A percentile compares a stretch with the other conserved stretches of the same genome.
These are phyloP conservation scores for Paramisgurnus dabryanus DNA, from an alignment of 2,113 vertebrate genomes.

Conservation along the genomic window DNA sequence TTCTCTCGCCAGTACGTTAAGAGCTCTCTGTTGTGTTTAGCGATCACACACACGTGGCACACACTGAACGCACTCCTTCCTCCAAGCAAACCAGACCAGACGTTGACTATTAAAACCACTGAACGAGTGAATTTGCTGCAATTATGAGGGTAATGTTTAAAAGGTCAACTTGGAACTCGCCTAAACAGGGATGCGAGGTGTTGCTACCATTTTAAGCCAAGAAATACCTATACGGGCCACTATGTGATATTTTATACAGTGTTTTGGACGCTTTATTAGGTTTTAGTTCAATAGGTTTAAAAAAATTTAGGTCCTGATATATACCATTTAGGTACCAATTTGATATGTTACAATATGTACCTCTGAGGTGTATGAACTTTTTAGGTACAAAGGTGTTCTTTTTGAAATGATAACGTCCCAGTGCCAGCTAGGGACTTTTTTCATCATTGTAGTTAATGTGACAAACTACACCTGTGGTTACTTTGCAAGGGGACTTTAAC, in stretches of 20 bases:
- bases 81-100: slow-evolving; percentile 54
- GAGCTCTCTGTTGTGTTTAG: slow-evolving; percentile 43
- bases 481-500: too few relatives aligned
- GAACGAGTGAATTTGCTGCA: slow-evolving; percentile 48
- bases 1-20: slow-evolving; percentile 59
- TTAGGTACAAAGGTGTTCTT: too few relatives aligned
- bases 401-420: too few relatives aligned
- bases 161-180: slow-evolving; percentile 33
- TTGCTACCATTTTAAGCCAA: slow-evolving; percentile 3
- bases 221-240: not conserved
- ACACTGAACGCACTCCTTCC: slow-evolving; percentile 24
- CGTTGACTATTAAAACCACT: slow-evolving; percentile 45
- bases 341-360: too few relatives aligned
- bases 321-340: too few relatives aligned
- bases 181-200: not conserved
- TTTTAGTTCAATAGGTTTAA: too few relatives aligned
- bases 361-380: too few relatives aligned
- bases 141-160: slow-evolving; percentile 42
- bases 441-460: too few relatives aligned
- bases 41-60: slow-evolving; percentile 50
- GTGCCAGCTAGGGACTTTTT: too few relatives aligned
- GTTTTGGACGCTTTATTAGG: too few relatives aligned
- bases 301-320: too few relatives aligned
- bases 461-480: too few relatives aligned
- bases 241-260: not conserved